Evolutionary conservation across 2,888 invertebrate species (phyloP).

Genomic region (Amiota mariae): DNA sequence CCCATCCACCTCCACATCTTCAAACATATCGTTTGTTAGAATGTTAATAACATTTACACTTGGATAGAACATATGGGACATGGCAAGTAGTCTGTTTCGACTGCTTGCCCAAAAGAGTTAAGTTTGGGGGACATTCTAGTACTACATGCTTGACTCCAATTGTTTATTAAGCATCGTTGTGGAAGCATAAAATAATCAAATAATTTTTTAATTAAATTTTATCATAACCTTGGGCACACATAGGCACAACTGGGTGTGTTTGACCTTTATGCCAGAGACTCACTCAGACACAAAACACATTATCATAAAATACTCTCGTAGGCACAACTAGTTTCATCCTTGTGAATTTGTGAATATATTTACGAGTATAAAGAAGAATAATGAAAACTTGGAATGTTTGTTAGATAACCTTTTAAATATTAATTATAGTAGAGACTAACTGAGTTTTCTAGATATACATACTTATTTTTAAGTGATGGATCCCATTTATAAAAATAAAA

Average conservation of each 20-base stretch:
- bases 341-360: neutral
- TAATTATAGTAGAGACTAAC: neutral
- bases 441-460: too few relatives aligned
- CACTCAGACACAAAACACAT: too few relatives aligned
- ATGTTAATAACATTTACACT: too few relatives aligned
- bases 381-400: neutral
- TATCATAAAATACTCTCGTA: conserved; percentile 28
- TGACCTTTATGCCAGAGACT: conserved; percentile 33
- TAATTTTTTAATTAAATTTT: conserved; percentile 65
- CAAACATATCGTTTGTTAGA: too few relatives aligned
- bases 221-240: neutral
- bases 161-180: conserved; percentile 49
- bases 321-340: neutral
- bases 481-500: too few relatives aligned
- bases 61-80: neutral
- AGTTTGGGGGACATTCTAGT: conserved; percentile 33
- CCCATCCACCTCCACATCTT: conserved; percentile 43
- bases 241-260: conserved; percentile 1
- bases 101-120: conserved; percentile 3
- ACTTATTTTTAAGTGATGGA: too few relatives aligned
- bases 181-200: conserved; percentile 40
- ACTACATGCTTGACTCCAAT: conserved; percentile 47
- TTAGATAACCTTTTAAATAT: neutral
- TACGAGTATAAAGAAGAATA: neutral
- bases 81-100: neutral